Evolutionary conservation across 1,140 invertebrate species (phyloP).

Genomic region (Eueides isabella): DNA sequence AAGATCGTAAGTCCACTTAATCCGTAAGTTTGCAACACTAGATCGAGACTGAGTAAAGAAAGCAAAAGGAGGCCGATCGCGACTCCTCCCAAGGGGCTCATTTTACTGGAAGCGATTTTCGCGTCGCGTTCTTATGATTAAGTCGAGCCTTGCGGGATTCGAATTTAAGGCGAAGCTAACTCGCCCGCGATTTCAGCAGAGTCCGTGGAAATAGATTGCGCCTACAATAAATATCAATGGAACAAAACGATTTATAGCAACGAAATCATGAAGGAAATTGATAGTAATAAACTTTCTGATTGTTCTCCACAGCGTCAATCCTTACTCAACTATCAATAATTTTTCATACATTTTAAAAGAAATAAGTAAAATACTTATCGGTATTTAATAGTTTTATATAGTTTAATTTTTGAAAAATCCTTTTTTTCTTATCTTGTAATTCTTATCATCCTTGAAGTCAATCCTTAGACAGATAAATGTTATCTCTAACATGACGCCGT

Average conservation of each 20-base stretch:
- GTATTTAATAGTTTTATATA: too few relatives aligned
- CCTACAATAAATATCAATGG: constrained; percentile 42
- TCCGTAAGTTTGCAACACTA: constrained; percentile 56
- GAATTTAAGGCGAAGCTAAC: constrained; percentile 45
- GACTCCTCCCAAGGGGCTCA: constrained; percentile 66
- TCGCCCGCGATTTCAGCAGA: constrained; percentile 51
- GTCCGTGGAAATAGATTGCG: constrained; percentile 51
- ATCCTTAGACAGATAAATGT: neutral
- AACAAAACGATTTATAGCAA: constrained; percentile 11
- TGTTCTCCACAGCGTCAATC: neutral
- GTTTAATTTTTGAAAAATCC: too few relatives aligned
- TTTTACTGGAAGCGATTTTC: constrained; percentile 73
- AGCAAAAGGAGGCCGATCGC: constrained; percentile 56
- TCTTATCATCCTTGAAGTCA: too few relatives aligned
- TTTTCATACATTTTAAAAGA: neutral
- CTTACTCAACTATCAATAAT: neutral
- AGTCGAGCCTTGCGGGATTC: constrained; percentile 69
- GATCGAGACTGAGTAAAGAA: constrained; percentile 52
- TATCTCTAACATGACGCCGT: neutral
- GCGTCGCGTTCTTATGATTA: constrained; percentile 78
- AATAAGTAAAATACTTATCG: neutral
- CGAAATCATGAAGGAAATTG: neutral
- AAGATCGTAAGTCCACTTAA: constrained; percentile 58
- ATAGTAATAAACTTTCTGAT: constrained; percentile 8
- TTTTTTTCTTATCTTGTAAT: too few relatives aligned